A percentile compares a stretch with the other conserved stretches of the same genome.
Evolutionary conservation across 2,797 vertebrate species (phyloP).

Genomic region (Schizopygopsis pylzovi): DNA sequence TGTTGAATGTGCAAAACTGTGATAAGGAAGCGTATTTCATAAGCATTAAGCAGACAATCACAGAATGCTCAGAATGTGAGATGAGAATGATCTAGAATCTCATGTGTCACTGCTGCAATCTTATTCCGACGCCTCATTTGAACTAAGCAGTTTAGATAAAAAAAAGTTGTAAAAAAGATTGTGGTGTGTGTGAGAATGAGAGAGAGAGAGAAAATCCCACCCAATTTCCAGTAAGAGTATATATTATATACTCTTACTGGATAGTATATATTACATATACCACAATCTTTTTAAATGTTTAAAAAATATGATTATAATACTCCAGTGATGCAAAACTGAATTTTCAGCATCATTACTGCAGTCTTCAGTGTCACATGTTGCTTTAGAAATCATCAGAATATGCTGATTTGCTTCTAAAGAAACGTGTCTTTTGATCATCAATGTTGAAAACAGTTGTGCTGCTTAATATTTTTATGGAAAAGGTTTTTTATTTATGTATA

Average conservation of each 20-base stretch:
- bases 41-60: background rate
- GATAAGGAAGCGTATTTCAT: background rate
- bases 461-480: background rate
- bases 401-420: background rate
- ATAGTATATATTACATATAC: too few relatives aligned
- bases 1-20: background rate
- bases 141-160: background rate
- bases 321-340: background rate
- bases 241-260: too few relatives aligned
- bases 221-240: too few relatives aligned
- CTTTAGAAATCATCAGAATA: background rate
- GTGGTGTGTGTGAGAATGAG: too few relatives aligned
- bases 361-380: background rate
- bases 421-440: background rate
- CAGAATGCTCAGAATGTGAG: background rate
- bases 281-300: background rate
- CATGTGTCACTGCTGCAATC: background rate
- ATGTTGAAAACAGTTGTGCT: background rate
- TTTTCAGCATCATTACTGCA: background rate
- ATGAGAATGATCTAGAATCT: conserved; percentile 1
- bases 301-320: background rate
- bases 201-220: too few relatives aligned
- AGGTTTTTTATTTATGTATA: too few relatives aligned
- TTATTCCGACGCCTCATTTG: background rate
- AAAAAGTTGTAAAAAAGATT: background rate